Conservation (phyloP, 2,113 vertebrate species). For the Irena cyanogastra region DNA sequence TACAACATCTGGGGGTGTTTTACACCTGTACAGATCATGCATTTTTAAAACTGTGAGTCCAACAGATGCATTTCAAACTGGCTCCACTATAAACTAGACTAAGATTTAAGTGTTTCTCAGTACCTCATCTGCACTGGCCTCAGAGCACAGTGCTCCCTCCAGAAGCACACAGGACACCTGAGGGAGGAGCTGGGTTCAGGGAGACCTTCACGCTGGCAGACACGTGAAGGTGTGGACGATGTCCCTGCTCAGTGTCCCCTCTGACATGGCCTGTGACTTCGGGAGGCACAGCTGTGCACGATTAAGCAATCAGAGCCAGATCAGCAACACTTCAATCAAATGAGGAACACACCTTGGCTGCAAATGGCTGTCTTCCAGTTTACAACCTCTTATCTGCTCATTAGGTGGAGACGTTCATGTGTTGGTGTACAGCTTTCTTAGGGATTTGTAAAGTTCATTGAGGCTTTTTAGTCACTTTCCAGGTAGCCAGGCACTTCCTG, state of each 20-base stretch:
- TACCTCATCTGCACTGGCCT: not conserved
- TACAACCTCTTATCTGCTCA: not conserved
- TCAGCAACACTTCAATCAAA: slow-evolving; percentile 36
- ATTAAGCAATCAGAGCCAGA: slow-evolving; percentile 35
- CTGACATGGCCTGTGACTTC: not conserved
- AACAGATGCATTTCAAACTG: slow-evolving; percentile 47
- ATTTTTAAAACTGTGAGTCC: not conserved
- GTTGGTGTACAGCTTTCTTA: not conserved
- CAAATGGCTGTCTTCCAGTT: not conserved
- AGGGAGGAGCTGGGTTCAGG: not conserved
- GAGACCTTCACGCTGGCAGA: not conserved
- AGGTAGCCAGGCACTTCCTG: slow-evolving; percentile 1
- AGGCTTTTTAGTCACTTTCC: not conserved
- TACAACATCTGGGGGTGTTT: fast-evolving
- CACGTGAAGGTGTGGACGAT: not conserved
- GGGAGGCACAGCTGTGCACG: not conserved
- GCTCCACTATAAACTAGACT: not conserved
- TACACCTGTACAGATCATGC: fast-evolving
- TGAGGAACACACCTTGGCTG: slow-evolving; percentile 39
- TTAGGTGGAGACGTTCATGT: not conserved
- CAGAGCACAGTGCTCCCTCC: slow-evolving; percentile 1
- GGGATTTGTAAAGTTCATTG: not conserved
- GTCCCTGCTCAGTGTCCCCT: not conserved
- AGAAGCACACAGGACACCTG: not conserved
- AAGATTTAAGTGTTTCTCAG: not conserved